These are phyloP conservation scores for Zootoca vivipara DNA, from an alignment of 2,113 vertebrate genomes.

Conservation along the genomic window DNA sequence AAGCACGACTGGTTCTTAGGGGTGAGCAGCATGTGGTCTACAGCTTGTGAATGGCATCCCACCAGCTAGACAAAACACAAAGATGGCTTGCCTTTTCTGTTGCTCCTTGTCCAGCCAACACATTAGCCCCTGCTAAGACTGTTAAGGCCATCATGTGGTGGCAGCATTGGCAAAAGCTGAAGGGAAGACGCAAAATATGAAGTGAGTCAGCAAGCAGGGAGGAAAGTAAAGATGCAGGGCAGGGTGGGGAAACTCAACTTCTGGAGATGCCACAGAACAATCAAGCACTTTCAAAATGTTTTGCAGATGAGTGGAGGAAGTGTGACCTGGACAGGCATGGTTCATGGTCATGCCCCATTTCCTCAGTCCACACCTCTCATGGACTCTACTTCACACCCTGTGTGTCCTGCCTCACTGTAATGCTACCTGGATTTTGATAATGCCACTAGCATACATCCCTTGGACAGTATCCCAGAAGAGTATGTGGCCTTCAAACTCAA, in stretches of 20 bases:
- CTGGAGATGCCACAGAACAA: background rate
- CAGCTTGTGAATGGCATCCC: background rate
- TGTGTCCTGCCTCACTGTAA: too few relatives aligned
- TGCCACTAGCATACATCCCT: too few relatives aligned
- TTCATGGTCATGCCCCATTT: too few relatives aligned
- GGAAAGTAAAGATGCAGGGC: background rate
- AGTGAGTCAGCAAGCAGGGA: background rate
- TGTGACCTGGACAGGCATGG: background rate
- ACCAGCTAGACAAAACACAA: background rate
- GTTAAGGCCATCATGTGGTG: background rate
- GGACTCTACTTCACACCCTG: too few relatives aligned
- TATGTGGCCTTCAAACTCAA: too few relatives aligned
- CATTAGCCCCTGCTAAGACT: background rate
- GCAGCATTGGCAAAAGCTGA: background rate
- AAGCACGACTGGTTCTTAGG: background rate
- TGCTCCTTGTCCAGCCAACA: background rate
- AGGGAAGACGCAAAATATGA: background rate
- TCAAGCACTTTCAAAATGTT: background rate
- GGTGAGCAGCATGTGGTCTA: background rate
- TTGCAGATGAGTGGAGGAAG: background rate
- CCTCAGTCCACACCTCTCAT: too few relatives aligned
- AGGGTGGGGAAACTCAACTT: background rate
- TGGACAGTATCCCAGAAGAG: too few relatives aligned
- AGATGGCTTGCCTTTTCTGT: background rate
- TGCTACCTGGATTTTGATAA: too few relatives aligned